Evolutionary conservation across 53 echinoderm and acorn worm species (phyloP), one percentile per base, ranked within the genome.

Genomic region (Temnopleurus reevesii): DNA sequence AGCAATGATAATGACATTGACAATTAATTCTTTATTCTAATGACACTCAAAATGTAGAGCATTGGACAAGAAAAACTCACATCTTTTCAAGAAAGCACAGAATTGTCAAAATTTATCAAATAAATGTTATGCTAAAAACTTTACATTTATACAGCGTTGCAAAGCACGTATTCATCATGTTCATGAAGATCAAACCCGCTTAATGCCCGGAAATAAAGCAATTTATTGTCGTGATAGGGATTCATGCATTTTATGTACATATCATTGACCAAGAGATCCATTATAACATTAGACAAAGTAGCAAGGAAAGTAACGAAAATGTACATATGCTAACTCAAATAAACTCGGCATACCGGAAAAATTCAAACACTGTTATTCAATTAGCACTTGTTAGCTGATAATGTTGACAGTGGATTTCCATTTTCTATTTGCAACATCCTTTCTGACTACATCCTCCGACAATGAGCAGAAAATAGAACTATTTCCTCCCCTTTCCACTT

Each of bases 381-480:
- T 66, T 66, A 41, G 21, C 66, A 41, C 38, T 66, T 41, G 13
- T 36, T 41, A 41, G 71, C 41, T 71, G 8, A 71, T 71, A 10
- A 8, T 41, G 41, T 18, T 71, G 71, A 71, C 71, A 41, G 71
- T 71, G n/a, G 38, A 71, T 71, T 71, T 71, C 23, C 71, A 19
- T 38, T 71, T 71, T 71, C 71, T 71, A 71, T 71, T 71, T 71
- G 7, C 41, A 36, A 41, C 9, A 71, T 38, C 71, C 41, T 71
- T 27, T 71, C 41, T 41, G 41, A 36, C 19, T 71, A 38, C 71
- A 38, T 71, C 63, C 63, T 63, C 13, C 33, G 30, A 33, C 33
- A 63, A 29, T 63, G 33, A 63, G n/a, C n/a, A n/a, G n/a, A n/a
- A n/a, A n/a, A n/a, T 17, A 63, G 29, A 63, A 71, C 43, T 8